Base-by-base conservation (phyloP, 2,888 invertebrate species). In the Protonemura montana region DNA sequence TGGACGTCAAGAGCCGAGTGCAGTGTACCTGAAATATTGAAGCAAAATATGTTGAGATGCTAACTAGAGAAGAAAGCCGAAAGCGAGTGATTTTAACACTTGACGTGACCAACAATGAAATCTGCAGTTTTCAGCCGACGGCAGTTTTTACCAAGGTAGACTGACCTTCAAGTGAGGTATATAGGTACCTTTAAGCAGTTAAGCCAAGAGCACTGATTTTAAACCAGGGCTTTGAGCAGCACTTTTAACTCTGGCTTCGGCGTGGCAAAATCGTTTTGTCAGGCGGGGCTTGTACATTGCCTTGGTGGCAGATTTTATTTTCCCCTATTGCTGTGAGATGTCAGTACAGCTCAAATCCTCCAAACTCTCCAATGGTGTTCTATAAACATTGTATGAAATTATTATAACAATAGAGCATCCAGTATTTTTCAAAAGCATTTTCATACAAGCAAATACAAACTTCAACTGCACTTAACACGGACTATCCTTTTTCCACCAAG, bases 301-400 rank as follows among this genome's bases (percentile, higher is more conserved):
- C 29, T 81, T 81, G 28, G 29, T 30, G 7, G 7, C 29, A n/a
- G n/a, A 30, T 81, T 81, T 81, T 29, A 81, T 13, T 81, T 81
- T 81, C 21, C 81, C 81, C 81, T 30, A 81, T 28, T 81, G 28
- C 13, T 81, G 81, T 0, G 28, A 2, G 6, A 28, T 27, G 21
- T 81, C 81, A 7, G 81, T 81, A 30, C 81, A 81, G 29, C 81
- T 81, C 3, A 81, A 21, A 29, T 81, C 59, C 21, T 59, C 59
- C 59, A 59, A 59, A 21, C 21, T 59, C 21, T 59, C 59, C 1
- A 59, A 21, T 59, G 59, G 3, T 59, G 41, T 41, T 41, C 41
- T 41, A 41, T 5, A 41, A 41, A 41, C 6, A 41, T 41, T 7
- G 13, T 41, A 41, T 13, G 13, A 59, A 7, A 16, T 59, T 59